These are phyloP conservation scores for Hemitrygon akajei DNA, from an alignment of 2,797 vertebrate genomes.

Conservation along the genomic window DNA sequence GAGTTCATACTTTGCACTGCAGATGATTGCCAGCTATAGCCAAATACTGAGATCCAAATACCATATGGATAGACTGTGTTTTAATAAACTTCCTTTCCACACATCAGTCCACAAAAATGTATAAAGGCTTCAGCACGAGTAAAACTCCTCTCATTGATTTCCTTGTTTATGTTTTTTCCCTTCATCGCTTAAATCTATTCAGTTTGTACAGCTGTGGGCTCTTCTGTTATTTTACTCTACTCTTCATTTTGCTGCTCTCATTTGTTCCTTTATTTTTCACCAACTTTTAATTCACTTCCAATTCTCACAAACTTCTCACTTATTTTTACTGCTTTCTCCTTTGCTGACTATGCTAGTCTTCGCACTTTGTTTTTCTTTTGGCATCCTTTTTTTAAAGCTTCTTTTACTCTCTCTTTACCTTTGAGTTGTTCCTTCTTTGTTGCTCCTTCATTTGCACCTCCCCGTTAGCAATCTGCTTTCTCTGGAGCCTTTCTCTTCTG, in stretches of 20 bases:
- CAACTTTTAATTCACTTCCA: background rate
- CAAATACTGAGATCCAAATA: background rate
- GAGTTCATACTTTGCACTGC: constrained; percentile 52
- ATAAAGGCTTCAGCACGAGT: background rate
- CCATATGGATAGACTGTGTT: background rate
- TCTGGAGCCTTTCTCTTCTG: background rate
- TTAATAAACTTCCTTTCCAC: background rate
- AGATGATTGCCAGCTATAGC: background rate
- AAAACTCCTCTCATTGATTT: background rate
- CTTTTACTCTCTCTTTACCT: background rate
- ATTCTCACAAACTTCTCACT: background rate
- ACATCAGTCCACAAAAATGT: background rate
- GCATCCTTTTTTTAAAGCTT: background rate
- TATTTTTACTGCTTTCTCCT: background rate
- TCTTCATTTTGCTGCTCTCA: background rate
- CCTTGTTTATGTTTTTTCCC: background rate
- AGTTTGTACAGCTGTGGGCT: background rate
- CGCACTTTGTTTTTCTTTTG: background rate
- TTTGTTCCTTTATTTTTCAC: background rate
- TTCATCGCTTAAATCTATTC: background rate
- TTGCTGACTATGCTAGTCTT: rapidly evolving
- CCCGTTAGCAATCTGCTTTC: too few species aligned
- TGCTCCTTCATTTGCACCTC: background rate
- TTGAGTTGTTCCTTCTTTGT: background rate
- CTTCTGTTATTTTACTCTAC: background rate